Evolutionary conservation across 2,888 invertebrate genomes (phyloP).

Genomic region (Tinea pellionella): DNA sequence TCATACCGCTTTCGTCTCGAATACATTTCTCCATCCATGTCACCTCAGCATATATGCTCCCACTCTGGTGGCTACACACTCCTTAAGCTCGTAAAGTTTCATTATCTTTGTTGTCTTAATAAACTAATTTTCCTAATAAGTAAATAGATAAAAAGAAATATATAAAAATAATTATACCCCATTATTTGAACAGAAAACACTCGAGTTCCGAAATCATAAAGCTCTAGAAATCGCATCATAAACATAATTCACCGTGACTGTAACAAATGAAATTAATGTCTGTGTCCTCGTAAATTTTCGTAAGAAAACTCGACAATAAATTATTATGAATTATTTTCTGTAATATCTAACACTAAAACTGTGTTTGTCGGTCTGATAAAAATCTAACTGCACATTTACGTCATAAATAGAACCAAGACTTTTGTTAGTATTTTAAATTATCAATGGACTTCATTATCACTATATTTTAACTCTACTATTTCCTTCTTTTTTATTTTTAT

Average conservation of each 20-base stretch:
- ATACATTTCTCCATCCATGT: too few relatives aligned
- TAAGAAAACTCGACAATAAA: not conserved
- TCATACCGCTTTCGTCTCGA: too few relatives aligned
- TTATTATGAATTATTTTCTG: not conserved
- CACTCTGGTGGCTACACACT: too few relatives aligned
- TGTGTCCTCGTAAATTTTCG: not conserved
- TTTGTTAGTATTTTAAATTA: too few relatives aligned
- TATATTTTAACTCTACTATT: too few relatives aligned
- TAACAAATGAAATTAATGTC: constrained; percentile 6
- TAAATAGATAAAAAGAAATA: too few relatives aligned
- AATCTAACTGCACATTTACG: not conserved
- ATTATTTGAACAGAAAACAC: not conserved
- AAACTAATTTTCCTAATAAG: not conserved
- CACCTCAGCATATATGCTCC: too few relatives aligned
- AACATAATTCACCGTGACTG: constrained; percentile 1
- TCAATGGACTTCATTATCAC: too few relatives aligned
- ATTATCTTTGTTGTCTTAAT: too few relatives aligned
- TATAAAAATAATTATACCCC: not conserved
- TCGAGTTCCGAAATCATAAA: not conserved
- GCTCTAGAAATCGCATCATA: constrained; percentile 4
- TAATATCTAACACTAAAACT: not conserved
- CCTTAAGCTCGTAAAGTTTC: too few relatives aligned
- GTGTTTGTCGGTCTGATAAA: not conserved
- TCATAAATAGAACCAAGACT: too few relatives aligned
- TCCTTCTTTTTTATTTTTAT: too few relatives aligned